Evolutionary conservation across 2,113 vertebrate genomes (phyloP), one percentile per base, ranked within the genome.

Genomic region (Cranoglanis bouderius): DNA sequence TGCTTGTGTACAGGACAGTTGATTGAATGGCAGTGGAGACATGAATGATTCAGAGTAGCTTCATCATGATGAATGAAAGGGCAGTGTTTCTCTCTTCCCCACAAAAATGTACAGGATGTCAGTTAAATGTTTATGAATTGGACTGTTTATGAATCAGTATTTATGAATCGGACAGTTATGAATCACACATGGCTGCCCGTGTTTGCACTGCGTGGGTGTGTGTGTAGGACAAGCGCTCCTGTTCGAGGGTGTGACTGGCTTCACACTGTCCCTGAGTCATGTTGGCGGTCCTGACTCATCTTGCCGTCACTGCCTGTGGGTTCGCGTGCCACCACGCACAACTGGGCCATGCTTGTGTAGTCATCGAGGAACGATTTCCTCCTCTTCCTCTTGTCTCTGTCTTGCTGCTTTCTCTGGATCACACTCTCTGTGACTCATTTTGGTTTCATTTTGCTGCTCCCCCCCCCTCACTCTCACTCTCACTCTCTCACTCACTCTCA

Each of bases 361-460:
- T 94, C 92, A 93, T 88, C 85, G 40, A 92, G 89, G 89, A 93
- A 92, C 65, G 2, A 93, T 90, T 92, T 90, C 92, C 90, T 70
- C 88, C 57, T 83, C 85, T 85, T 49, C 80, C n/a, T 78, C 43
- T 88, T 86, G 83, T 85, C 90, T 84, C 84, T 82, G 77, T 88
- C 72, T 88, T 80, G 87, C 88, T 91, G 82, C 65, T 78, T 80
- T 87, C 84, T 84, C 59, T 78, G 82, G 83, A 81, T 85, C 83
- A 88, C 89, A 65, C 32, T 90, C 84, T 78, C 89, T 91, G 86
- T 94, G 90, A 93, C 89, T 92, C 93, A 93, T 92, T 88, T 93
- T 89, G 90, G 92, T 92, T 92, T 91, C 90, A 90, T 88, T 93
- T 91, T 91, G 85, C 88, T 88, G 59, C 84, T 84, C 89, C 88